Conservation (phyloP, 2,113 vertebrate genomes). For the Megatriorchis doriae region DNA sequence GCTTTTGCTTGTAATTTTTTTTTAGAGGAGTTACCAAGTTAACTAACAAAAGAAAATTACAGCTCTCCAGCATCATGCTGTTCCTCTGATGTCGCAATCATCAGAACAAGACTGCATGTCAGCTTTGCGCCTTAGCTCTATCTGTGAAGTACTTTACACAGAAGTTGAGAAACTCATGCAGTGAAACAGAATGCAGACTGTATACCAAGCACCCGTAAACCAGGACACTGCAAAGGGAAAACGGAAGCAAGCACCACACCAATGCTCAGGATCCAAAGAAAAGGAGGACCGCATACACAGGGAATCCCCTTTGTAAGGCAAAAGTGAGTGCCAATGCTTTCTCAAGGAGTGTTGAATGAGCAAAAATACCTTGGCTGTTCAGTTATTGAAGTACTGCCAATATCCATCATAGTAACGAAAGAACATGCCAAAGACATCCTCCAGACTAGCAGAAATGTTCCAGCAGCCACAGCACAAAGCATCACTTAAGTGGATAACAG, state of each 20-base stretch:
- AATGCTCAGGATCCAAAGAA: neutral
- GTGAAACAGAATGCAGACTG: accelerated
- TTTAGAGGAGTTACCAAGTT: neutral
- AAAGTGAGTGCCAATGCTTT: accelerated
- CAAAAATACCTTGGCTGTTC: neutral
- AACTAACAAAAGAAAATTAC: neutral
- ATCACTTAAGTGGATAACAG: neutral
- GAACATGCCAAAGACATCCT: accelerated
- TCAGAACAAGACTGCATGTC: neutral
- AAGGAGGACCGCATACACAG: too few species aligned
- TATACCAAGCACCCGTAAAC: accelerated
- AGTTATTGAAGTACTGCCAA: neutral
- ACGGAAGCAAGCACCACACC: accelerated
- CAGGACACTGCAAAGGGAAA: neutral
- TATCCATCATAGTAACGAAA: neutral
- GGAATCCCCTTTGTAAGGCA: neutral
- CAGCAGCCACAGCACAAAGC: neutral
- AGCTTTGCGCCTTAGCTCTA: neutral
- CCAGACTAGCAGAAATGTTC: neutral
- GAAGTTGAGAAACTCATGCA: too few species aligned
- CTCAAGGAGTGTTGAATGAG: neutral
- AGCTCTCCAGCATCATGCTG: neutral
- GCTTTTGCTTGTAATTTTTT: neutral
- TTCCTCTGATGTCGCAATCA: too few species aligned
- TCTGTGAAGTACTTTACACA: neutral